These are phyloP conservation scores for Apis laboriosa DNA, from an alignment of 1,140 invertebrate species.

Conservation along the genomic window DNA sequence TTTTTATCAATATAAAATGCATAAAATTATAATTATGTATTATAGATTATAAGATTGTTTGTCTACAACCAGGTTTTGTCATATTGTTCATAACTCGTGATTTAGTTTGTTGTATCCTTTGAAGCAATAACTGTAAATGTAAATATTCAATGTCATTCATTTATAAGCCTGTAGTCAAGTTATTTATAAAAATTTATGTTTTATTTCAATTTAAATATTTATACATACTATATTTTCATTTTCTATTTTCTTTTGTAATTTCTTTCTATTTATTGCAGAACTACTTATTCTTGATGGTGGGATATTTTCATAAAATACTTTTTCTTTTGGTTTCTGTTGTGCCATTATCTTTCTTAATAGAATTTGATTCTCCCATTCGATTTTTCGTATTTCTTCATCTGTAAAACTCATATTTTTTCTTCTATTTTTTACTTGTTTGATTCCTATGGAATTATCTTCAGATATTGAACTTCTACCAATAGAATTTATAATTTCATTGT, in stretches of 20 bases:
- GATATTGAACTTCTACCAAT: background rate
- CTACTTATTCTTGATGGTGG: constrained; percentile 59
- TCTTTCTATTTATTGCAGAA: constrained; percentile 75
- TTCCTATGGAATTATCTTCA: background rate
- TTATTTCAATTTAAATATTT: background rate
- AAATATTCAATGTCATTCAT: constrained; percentile 10
- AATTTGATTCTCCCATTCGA: constrained; percentile 79
- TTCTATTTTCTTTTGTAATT: constrained; percentile 72
- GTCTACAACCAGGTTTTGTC: constrained; percentile 62
- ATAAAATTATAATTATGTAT: constrained; percentile 39
- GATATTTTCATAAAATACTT: constrained; percentile 29
- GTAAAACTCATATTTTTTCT: constrained; percentile 80
- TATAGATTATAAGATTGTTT: constrained; percentile 56
- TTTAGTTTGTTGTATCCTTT: constrained; percentile 71
- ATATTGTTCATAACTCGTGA: constrained; percentile 60
- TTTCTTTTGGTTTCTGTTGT: constrained; percentile 66
- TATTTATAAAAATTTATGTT: background rate
- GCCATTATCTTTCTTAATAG: constrained; percentile 79
- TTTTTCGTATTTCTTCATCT: constrained; percentile 77
- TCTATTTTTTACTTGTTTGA: constrained; percentile 16
- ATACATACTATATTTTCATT: constrained; percentile 73
- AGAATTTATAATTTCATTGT: constrained; percentile 7
- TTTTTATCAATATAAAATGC: constrained; percentile 43
- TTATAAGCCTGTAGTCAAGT: background rate
- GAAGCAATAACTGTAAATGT: constrained; percentile 67